phyloP scores from a whole-genome alignment of 2,113 vertebrate species.

The Pluvialis apricaria region DNA sequence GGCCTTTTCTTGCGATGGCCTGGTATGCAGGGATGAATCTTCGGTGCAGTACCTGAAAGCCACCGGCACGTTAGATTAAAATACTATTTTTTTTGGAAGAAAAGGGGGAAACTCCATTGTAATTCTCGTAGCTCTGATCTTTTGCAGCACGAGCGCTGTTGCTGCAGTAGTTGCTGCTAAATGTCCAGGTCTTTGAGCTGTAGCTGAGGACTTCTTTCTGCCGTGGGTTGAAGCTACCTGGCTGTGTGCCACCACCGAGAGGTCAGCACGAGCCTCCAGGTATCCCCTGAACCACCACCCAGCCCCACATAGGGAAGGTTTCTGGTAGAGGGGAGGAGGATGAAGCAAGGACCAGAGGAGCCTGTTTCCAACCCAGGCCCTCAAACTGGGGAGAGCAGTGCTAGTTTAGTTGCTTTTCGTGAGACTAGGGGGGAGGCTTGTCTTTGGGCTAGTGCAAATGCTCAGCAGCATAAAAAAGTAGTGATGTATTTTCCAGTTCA shows the following conservation, averaged over 20 bases:
- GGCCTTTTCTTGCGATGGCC: background rate
- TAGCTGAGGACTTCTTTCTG: background rate
- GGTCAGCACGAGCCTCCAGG: background rate
- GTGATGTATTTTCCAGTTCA: background rate
- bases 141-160: background rate
- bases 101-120: background rate
- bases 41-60: background rate
- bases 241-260: background rate
- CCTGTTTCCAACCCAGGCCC: background rate
- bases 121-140: background rate
- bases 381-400: background rate
- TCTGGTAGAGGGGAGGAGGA: background rate
- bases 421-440: background rate
- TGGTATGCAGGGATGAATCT: background rate
- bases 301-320: background rate
- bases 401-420: background rate
- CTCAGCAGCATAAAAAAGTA: background rate
- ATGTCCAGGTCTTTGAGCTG: background rate
- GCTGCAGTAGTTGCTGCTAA: background rate
- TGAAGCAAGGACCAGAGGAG: background rate
- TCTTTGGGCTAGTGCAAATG: background rate
- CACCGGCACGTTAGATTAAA: background rate
- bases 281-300: background rate
- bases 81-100: background rate
- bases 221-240: background rate